phyloP scores from a whole-genome alignment of 1,140 invertebrate species.

The Adoxophyes honmai region DNA sequence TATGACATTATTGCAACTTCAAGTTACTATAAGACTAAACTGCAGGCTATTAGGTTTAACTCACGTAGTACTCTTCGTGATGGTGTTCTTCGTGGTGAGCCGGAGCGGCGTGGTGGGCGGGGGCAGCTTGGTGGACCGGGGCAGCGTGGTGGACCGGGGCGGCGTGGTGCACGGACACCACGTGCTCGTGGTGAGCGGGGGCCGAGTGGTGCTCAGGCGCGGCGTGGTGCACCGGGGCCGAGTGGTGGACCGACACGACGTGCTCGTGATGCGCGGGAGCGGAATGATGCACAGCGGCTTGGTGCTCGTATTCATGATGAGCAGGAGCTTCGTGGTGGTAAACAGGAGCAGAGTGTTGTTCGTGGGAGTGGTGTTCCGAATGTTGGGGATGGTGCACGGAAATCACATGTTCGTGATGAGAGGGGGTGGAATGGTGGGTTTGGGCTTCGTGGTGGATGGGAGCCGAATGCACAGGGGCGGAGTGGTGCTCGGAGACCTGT shows the following conservation, averaged over 20 bases:
- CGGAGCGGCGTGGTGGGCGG: constrained; percentile 17
- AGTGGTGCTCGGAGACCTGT: background rate
- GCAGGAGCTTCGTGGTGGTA: background rate
- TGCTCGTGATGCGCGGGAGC: constrained; percentile 6
- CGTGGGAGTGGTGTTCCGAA: background rate
- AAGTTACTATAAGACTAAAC: no score
- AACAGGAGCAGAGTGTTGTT: background rate
- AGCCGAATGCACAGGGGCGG: background rate
- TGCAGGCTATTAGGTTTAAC: constrained; percentile 15
- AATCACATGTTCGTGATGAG: background rate
- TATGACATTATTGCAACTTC: no score
- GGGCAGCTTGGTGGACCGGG: constrained; percentile 23
- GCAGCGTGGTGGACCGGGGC: constrained; percentile 30
- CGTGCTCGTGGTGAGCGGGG: constrained; percentile 21
- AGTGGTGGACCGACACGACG: background rate
- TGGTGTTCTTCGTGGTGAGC: constrained; percentile 18
- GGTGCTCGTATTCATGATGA: background rate
- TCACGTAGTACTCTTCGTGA: constrained; percentile 37
- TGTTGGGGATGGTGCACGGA: background rate
- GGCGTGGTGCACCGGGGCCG: constrained; percentile 14
- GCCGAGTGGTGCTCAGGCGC: constrained; percentile 20
- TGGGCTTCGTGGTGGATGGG: background rate
- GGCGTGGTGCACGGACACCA: constrained; percentile 22
- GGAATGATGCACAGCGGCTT: constrained; percentile 1
- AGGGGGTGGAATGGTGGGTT: background rate